phyloP scores from a whole-genome alignment of 2,888 invertebrate genomes.

The Lasioglossum calceatum region DNA sequence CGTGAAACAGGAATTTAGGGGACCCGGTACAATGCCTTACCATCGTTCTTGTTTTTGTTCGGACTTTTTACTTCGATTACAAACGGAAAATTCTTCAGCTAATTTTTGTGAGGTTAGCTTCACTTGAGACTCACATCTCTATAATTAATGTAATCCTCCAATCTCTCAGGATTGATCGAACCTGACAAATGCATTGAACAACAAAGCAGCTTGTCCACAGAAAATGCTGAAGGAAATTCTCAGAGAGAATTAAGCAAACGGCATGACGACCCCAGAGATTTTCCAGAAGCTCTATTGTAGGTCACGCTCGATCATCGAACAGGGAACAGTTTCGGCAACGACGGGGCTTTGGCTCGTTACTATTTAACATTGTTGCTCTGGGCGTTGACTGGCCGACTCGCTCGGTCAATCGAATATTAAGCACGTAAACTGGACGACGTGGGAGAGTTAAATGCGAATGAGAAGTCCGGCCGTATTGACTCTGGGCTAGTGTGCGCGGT shows the following conservation, averaged over 20 bases:
- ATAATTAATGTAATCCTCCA: neutral
- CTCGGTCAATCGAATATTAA: conserved; percentile 52
- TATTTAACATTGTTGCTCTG: conserved; percentile 44
- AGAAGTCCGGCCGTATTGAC: conserved; percentile 45
- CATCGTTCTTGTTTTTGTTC: neutral
- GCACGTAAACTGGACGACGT: conserved; percentile 39
- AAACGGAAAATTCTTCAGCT: no score
- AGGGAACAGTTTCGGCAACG: neutral
- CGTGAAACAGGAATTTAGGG: neutral
- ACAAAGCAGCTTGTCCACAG: neutral
- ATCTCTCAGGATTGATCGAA: neutral
- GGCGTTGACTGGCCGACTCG: conserved; percentile 20
- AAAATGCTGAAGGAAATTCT: neutral
- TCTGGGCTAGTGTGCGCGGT: conserved; percentile 19
- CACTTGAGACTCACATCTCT: no score
- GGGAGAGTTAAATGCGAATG: conserved; percentile 53
- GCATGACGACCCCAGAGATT: conserved; percentile 22
- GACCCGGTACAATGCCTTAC: neutral
- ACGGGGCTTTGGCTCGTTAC: conserved; percentile 30
- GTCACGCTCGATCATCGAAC: neutral
- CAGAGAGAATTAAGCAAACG: conserved; percentile 13
- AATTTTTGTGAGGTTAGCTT: fast-evolving
- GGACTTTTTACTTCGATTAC: no score
- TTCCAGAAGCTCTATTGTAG: neutral
- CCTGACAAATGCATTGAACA: neutral